phyloP scores from a whole-genome alignment of 2,797 vertebrate genomes.

The Melanotaenia maccullochi region DNA sequence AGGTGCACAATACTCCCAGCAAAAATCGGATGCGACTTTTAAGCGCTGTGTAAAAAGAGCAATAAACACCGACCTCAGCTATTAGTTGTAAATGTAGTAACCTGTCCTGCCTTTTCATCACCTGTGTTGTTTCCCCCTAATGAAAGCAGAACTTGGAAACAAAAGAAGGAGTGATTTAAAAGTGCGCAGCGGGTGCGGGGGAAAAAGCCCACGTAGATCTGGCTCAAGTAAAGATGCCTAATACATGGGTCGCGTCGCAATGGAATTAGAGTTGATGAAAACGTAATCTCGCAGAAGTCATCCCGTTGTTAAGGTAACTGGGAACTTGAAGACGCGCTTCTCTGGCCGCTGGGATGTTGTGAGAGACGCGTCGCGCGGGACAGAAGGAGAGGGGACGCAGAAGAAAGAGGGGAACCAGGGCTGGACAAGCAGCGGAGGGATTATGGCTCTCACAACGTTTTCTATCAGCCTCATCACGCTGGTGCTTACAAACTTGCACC shows the following conservation, averaged over 20 bases:
- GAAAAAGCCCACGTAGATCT: constrained; percentile 25
- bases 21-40: constrained; percentile 39
- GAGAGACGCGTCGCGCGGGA: constrained; percentile 55
- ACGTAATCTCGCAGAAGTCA: constrained; percentile 58
- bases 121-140: neutral
- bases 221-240: constrained; percentile 45
- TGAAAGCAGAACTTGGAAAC: constrained; percentile 41
- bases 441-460: constrained; percentile 79
- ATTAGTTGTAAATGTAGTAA: constrained; percentile 25
- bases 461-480: constrained; percentile 80
- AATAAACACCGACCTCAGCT: constrained; percentile 21
- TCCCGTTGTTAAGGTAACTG: constrained; percentile 48
- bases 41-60: constrained; percentile 24
- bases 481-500: constrained; percentile 76
- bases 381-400: constrained; percentile 62
- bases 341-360: constrained; percentile 77
- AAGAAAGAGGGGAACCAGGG: constrained; percentile 43
- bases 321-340: constrained; percentile 60
- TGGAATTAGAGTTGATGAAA: constrained; percentile 74
- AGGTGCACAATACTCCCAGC: constrained; percentile 43
- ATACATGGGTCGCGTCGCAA: constrained; percentile 50
- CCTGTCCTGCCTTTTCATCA: constrained; percentile 32
- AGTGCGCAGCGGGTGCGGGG: constrained; percentile 43
- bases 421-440: constrained; percentile 67
- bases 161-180: constrained; percentile 55